phyloP scores from a whole-genome alignment of 2,797 vertebrate genomes.

The Percopsis omiscomaycus region DNA sequence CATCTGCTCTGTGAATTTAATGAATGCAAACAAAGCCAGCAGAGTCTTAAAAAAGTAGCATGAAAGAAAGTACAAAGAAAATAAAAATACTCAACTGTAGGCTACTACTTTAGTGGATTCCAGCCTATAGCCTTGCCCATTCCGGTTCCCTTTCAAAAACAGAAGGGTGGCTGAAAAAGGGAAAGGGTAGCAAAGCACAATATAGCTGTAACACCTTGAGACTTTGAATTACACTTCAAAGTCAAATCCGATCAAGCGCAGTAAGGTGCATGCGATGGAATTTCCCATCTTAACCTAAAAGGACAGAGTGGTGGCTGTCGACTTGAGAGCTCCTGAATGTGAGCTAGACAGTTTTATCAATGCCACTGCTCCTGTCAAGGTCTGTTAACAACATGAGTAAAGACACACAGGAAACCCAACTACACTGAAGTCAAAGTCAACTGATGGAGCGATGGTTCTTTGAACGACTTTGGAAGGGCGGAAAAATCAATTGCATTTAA shows the following conservation, averaged over 20 bases:
- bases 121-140: slow-evolving; percentile 10
- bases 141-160: slow-evolving; percentile 56
- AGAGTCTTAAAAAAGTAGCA: no score
- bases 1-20: no score
- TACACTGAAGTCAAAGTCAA: not conserved
- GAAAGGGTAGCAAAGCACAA: not conserved
- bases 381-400: slow-evolving; percentile 7
- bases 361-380: slow-evolving; percentile 12
- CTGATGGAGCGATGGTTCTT: no score
- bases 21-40: no score
- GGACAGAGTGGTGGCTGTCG: slow-evolving; percentile 3
- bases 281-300: slow-evolving; percentile 21
- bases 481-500: no score
- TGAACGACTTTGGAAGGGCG: no score
- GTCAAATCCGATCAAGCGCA: slow-evolving; percentile 1
- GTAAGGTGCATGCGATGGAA: slow-evolving; percentile 12
- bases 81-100: no score
- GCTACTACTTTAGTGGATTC: no score
- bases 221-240: slow-evolving; percentile 20
- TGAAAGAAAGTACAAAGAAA: no score
- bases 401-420: not conserved
- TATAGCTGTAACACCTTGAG: slow-evolving; percentile 2
- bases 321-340: not conserved
- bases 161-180: slow-evolving; percentile 1
- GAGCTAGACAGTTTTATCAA: slow-evolving; percentile 19